Evolutionary conservation across 2,888 invertebrate genomes (phyloP).

Genomic region (Cyaniris semiargus): DNA sequence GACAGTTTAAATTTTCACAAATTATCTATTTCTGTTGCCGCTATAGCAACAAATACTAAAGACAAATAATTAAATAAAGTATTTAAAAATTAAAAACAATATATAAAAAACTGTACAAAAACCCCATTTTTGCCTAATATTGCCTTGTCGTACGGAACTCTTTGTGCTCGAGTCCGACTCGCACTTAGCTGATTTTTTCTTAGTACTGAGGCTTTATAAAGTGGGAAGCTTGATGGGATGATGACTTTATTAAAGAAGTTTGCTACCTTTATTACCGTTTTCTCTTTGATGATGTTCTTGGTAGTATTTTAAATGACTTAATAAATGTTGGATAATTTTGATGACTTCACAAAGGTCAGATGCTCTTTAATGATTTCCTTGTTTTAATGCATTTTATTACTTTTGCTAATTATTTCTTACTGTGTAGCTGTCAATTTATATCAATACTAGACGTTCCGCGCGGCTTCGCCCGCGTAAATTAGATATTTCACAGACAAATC

Average conservation of each 20-base stretch:
- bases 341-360: neutral
- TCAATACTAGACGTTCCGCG: too few relatives aligned
- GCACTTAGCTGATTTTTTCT: neutral
- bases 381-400: too few relatives aligned
- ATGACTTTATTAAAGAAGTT: constrained; percentile 28
- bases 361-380: neutral
- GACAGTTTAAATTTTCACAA: too few relatives aligned
- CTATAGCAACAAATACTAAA: too few relatives aligned
- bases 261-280: constrained; percentile 24
- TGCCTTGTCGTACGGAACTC: neutral
- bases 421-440: too few relatives aligned
- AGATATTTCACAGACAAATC: too few relatives aligned
- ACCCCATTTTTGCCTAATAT: too few relatives aligned
- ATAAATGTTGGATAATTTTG: constrained; percentile 23
- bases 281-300: constrained; percentile 26
- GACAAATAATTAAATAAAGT: too few relatives aligned
- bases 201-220: constrained; percentile 5
- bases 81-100: too few relatives aligned
- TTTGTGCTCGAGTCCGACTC: neutral
- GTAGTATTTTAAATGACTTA: constrained; percentile 8
- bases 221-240: constrained; percentile 19
- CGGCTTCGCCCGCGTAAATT: too few relatives aligned
- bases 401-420: neutral
- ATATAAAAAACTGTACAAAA: too few relatives aligned
- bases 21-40: too few relatives aligned